Conservation (phyloP, 2,888 invertebrate genomes). For the Psylliodes chrysocephalus region DNA sequence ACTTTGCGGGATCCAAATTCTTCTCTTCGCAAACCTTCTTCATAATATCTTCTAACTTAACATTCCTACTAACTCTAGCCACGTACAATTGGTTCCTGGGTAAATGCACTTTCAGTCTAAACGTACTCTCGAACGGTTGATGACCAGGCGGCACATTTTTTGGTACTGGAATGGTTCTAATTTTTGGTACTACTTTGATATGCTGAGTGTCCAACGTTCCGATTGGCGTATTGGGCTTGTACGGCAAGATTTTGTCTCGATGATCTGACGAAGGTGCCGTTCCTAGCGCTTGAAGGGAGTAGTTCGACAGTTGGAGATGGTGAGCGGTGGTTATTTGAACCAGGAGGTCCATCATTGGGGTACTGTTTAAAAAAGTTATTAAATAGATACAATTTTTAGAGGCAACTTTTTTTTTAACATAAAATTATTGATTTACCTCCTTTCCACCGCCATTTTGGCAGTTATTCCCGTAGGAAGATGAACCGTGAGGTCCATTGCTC, state of each 20-base stretch:
- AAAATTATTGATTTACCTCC: constrained; percentile 63
- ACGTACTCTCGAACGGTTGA: constrained; percentile 73
- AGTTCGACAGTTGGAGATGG: constrained; percentile 74
- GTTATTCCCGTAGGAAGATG: constrained; percentile 69
- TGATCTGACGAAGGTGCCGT: constrained; percentile 64
- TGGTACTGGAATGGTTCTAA: constrained; percentile 46
- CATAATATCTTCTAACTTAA: constrained; percentile 75
- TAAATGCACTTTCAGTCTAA: constrained; percentile 74
- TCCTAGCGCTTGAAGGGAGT: constrained; percentile 73
- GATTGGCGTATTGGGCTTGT: constrained; percentile 80
- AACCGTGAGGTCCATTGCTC: constrained; percentile 75
- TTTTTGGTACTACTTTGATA: constrained; percentile 60
- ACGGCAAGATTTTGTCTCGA: constrained; percentile 69
- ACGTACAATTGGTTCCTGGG: constrained; percentile 85
- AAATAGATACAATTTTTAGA: too few relatives aligned
- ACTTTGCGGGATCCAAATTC: constrained; percentile 76
- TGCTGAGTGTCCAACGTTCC: constrained; percentile 69
- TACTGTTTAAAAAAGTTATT: constrained; percentile 68
- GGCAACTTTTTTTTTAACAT: too few relatives aligned
- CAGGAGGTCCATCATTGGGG: constrained; percentile 82
- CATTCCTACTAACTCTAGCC: constrained; percentile 76
- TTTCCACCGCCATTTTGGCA: constrained; percentile 68
- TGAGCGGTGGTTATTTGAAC: constrained; percentile 77
- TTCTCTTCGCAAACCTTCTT: constrained; percentile 81
- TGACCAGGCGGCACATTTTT: constrained; percentile 55